Conservation (phyloP, 2,797 vertebrate species). For the Chelon labrosus region DNA sequence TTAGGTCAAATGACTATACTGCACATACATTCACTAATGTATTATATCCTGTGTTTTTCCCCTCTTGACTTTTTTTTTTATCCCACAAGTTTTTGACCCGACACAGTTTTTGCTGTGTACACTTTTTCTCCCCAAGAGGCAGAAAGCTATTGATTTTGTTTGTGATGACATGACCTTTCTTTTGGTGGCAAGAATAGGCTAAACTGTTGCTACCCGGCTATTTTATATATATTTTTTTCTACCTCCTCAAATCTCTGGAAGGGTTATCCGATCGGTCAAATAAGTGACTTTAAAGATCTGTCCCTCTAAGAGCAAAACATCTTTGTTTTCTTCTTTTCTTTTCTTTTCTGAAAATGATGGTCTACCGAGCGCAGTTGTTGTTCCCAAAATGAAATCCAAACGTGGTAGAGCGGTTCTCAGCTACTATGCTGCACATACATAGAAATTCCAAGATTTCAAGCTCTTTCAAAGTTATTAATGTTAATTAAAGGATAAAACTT, state of each 20-base stretch:
- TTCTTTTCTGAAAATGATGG: no score
- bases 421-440: not conserved
- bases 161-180: constrained; percentile 21
- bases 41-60: not conserved
- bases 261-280: constrained; percentile 5
- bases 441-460: not conserved
- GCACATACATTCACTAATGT: not conserved
- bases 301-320: constrained; percentile 2
- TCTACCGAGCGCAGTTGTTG: not conserved
- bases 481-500: not conserved
- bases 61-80: not conserved
- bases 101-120: not conserved
- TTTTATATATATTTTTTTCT: constrained; percentile 1
- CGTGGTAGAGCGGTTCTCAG: not conserved
- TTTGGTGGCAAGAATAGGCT: constrained; percentile 4
- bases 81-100: not conserved
- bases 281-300: constrained; percentile 15
- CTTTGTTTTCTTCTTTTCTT: not conserved
- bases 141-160: constrained; percentile 4
- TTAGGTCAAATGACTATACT: no score
- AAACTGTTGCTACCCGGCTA: not conserved
- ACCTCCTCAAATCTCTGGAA: constrained; percentile 3
- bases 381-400: constrained; percentile 16
- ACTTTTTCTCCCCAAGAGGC: not conserved
- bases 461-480: not conserved